Conservation (phyloP, 2,888 invertebrate species). For the Caenorhabditis sp. region DNA sequence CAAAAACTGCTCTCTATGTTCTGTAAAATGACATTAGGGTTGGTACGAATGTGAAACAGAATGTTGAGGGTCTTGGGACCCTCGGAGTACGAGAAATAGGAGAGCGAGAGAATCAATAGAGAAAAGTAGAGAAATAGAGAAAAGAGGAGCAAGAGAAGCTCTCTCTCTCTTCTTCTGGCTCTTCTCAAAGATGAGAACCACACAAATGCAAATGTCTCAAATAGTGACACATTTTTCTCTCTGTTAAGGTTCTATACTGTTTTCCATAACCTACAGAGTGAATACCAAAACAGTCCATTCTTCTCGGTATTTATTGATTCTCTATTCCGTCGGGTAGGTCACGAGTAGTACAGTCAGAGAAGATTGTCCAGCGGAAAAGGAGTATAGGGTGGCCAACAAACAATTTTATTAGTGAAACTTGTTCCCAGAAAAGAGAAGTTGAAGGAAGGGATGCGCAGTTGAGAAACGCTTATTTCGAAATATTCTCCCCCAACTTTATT, state of each 20-base stretch:
- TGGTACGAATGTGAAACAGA: constrained; percentile 12
- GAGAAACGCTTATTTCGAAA: neutral
- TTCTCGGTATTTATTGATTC: constrained; percentile 50
- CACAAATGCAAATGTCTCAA: neutral
- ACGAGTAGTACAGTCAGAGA: constrained; percentile 37
- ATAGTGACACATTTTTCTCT: neutral
- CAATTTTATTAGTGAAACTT: constrained; percentile 18
- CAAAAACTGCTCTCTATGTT: neutral
- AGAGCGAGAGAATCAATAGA: constrained; percentile 46
- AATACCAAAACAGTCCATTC: constrained; percentile 7
- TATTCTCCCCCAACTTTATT: neutral
- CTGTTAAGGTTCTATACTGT: neutral
- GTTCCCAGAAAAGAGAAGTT: constrained; percentile 2
- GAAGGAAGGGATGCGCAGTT: no score
- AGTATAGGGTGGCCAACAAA: constrained; percentile 30
- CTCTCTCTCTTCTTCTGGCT: neutral
- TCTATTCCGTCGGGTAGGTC: constrained; percentile 29
- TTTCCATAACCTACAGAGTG: neutral
- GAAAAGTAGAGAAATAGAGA: neutral
- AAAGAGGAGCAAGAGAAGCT: neutral
- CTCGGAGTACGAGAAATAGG: constrained; percentile 36
- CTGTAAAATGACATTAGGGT: constrained; percentile 20
- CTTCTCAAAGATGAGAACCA: constrained; percentile 2
- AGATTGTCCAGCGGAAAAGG: constrained; percentile 23
- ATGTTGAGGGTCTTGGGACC: constrained; percentile 21